Evolutionary conservation across 2,113 vertebrate genomes (phyloP), one percentile per base, ranked within the genome.

Genomic region (Galemys pyrenaicus): DNA sequence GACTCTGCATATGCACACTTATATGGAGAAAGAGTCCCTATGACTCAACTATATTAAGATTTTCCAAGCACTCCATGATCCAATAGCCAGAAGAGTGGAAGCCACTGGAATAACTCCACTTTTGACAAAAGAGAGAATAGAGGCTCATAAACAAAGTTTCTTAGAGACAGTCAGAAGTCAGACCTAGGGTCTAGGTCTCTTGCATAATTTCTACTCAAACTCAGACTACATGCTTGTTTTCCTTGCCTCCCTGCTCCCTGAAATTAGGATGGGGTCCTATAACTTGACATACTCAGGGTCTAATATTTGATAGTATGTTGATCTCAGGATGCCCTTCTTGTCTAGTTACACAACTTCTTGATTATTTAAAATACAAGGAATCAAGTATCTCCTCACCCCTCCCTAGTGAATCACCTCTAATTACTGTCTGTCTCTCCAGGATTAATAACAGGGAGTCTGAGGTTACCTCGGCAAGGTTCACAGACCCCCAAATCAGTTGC

Each of bases 11-110:
- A 4, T 20, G n/a, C 0, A 3, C 39, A 84, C 51, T 81, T 62
- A 26, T 3, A 5, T 1, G 0, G 7, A 35, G 12, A 60, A 58
- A 62, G 16, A n/a, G 16, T 17, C 35, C n/a, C 32, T 1, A 7
- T 56, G 54, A 56, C 7, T 56, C 22, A 20, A 54, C 20, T 54
- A 19, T 26, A 9, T 56, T 24, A 30, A 70, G 22, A 15, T 60
- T 94, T 54, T 9, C 87, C 35, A 77, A 73, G 56, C 2, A 16
- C 41, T 67, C 32, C 13, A 41, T 54, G 15, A 58, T 30, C 19
- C 24, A 32, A 2, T 37, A 77, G 19, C 62, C 41, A 11, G 20
- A 39, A 85, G 41, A 35, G 28, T 20, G 20, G 15, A n/a, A 35
- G 65, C 46, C 60, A 44, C 19, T 54, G 35, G 10, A 15, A 28